A percentile compares a stretch with the other conserved stretches of the same genome.
Evolutionary conservation across 2,797 vertebrate species (phyloP).

Genomic region (Hemitrygon akajei): DNA sequence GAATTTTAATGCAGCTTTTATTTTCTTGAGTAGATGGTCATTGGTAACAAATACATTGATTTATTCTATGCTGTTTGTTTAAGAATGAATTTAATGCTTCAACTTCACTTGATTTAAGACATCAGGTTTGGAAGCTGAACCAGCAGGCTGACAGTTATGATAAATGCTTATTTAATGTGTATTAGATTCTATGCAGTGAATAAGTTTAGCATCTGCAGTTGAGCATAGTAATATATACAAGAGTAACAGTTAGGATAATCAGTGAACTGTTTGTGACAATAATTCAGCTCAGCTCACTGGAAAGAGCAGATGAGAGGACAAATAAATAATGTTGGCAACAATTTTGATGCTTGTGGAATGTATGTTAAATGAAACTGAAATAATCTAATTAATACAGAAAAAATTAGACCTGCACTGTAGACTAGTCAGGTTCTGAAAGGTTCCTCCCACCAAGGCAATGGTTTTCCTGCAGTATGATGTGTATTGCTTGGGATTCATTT

Average conservation of each 20-base stretch:
- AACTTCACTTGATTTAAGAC: neutral
- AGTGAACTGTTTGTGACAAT: slow-evolving; percentile 14
- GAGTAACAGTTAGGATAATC: neutral
- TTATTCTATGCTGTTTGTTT: neutral
- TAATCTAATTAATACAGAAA: slow-evolving; percentile 21
- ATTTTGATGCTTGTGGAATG: neutral
- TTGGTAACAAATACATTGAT: neutral
- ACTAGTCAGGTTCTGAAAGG: neutral
- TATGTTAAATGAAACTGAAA: neutral
- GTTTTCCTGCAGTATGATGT: neutral
- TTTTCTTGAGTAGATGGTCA: too few species aligned
- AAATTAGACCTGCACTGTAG: neutral
- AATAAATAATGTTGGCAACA: neutral
- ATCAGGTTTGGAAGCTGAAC: neutral
- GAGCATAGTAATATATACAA: slow-evolving; percentile 1
- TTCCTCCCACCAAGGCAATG: neutral
- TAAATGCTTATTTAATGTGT: slow-evolving; percentile 7
- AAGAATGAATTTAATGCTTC: neutral
- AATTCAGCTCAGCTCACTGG: slow-evolving; percentile 2
- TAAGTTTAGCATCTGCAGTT: neutral
- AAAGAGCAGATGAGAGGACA: neutral
- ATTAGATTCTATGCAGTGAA: slow-evolving; percentile 3
- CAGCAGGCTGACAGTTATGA: neutral
- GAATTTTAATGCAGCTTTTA: neutral
- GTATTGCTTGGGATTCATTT: too few species aligned